These are phyloP conservation scores for Rhyacophila brunnea DNA, from an alignment of 1,140 invertebrate species.

Conservation along the genomic window DNA sequence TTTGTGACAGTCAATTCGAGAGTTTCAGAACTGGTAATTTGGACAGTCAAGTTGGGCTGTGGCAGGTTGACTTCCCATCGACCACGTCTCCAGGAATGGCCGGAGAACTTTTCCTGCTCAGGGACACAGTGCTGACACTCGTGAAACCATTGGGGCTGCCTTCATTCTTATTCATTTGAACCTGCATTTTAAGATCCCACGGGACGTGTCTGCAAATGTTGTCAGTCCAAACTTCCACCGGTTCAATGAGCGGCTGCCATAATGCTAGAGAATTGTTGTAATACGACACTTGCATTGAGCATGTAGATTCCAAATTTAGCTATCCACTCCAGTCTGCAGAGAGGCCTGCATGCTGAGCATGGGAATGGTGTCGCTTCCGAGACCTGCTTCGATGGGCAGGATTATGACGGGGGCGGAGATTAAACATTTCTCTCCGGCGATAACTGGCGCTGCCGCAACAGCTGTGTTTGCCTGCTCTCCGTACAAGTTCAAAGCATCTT, in stretches of 20 bases:
- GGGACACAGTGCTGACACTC: slow-evolving; percentile 20
- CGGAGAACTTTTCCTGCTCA: slow-evolving; percentile 4
- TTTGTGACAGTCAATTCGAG: slow-evolving; percentile 87
- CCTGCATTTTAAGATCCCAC: slow-evolving; percentile 82
- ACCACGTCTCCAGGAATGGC: background rate
- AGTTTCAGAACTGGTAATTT: slow-evolving; percentile 64
- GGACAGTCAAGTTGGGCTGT: slow-evolving; percentile 52
- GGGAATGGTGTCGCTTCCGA: slow-evolving; percentile 85
- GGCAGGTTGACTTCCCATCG: slow-evolving; percentile 24
- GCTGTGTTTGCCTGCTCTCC: slow-evolving; percentile 21
- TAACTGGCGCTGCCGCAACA: background rate
- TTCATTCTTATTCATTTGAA: slow-evolving; percentile 36
- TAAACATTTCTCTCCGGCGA: slow-evolving; percentile 64
- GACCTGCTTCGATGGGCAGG: slow-evolving; percentile 84
- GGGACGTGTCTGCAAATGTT: slow-evolving; percentile 62
- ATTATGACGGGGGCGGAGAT: slow-evolving; percentile 71
- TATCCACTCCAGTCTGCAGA: slow-evolving; percentile 83
- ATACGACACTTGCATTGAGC: slow-evolving; percentile 84
- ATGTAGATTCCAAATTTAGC: slow-evolving; percentile 68
- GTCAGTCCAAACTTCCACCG: slow-evolving; percentile 68
- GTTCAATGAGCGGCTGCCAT: slow-evolving; percentile 97
- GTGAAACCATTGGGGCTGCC: slow-evolving; percentile 1
- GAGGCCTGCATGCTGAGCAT: slow-evolving; percentile 82
- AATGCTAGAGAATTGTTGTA: slow-evolving; percentile 89
- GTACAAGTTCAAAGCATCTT: slow-evolving; percentile 58